These are phyloP conservation scores for Pituophis catenifer DNA, from an alignment of 2,113 vertebrate genomes.

Conservation along the genomic window DNA sequence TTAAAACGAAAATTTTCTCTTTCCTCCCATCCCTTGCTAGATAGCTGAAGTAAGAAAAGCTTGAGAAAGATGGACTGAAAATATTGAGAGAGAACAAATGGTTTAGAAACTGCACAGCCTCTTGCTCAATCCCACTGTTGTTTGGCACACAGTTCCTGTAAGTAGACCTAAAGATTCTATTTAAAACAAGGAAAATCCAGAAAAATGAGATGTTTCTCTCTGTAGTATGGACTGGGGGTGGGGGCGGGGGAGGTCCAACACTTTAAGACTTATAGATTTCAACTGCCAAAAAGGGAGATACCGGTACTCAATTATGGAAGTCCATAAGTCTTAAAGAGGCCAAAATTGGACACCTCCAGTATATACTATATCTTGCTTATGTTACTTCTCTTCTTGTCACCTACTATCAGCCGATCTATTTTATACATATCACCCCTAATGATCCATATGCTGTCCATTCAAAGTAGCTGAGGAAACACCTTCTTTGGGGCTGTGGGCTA, in stretches of 20 bases:
- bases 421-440: neutral
- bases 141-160: neutral
- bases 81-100: neutral
- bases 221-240: conserved; percentile 1
- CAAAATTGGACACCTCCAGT: neutral
- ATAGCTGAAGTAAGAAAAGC: neutral
- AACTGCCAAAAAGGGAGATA: neutral
- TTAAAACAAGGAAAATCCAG: neutral
- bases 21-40: neutral
- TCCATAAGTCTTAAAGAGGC: neutral
- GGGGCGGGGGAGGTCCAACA: neutral
- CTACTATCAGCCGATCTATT: neutral
- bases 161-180: neutral
- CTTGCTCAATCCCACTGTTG: neutral
- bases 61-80: neutral
- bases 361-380: conserved; percentile 32
- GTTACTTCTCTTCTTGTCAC: conserved; percentile 16
- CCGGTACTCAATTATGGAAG: neutral
- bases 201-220: neutral
- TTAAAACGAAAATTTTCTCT: neutral
- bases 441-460: neutral
- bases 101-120: neutral
- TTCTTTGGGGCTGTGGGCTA: neutral
- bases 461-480: neutral
- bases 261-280: neutral